Conservation (phyloP, 2,113 vertebrate genomes). For the Tachysurus fulvidraco region DNA sequence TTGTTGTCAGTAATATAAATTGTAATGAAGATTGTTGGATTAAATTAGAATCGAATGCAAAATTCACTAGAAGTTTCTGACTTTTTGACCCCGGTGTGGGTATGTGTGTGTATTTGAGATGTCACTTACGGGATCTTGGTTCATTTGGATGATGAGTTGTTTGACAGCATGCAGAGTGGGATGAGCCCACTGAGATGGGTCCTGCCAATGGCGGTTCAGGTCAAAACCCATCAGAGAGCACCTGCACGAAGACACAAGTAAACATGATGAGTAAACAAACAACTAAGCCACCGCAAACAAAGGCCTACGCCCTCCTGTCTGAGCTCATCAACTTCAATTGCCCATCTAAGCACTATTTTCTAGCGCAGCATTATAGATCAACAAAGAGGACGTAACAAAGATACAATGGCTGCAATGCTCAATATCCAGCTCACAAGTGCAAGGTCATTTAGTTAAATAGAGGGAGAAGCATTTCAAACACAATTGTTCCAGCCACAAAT, state of each 20-base stretch:
- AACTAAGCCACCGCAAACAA: conserved; percentile 7
- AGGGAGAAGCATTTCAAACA: not conserved
- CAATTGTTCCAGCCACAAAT: not conserved
- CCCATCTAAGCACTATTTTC: not conserved
- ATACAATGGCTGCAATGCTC: not conserved
- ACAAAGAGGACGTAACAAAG: not conserved
- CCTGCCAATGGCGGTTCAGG: conserved; percentile 96
- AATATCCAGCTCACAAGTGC: not conserved
- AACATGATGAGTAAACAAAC: conserved; percentile 31
- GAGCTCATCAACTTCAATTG: not conserved
- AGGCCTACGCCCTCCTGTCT: not conserved
- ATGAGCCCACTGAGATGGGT: conserved; percentile 94
- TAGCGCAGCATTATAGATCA: not conserved
- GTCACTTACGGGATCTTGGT: conserved; percentile 88
- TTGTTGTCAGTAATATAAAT: not conserved
- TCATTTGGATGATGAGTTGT: conserved; percentile 92
- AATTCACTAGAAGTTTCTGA: not conserved
- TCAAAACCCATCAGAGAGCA: conserved; percentile 98
- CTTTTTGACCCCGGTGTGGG: not conserved
- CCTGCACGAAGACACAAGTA: conserved; percentile 68
- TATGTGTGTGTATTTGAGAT: not conserved
- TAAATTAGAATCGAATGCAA: not conserved
- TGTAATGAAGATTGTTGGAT: not conserved
- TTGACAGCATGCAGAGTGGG: conserved; percentile 94
- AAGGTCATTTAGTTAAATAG: not conserved